Conservation (phyloP, 2,797 vertebrate genomes). For the Nyctibius grandis region DNA sequence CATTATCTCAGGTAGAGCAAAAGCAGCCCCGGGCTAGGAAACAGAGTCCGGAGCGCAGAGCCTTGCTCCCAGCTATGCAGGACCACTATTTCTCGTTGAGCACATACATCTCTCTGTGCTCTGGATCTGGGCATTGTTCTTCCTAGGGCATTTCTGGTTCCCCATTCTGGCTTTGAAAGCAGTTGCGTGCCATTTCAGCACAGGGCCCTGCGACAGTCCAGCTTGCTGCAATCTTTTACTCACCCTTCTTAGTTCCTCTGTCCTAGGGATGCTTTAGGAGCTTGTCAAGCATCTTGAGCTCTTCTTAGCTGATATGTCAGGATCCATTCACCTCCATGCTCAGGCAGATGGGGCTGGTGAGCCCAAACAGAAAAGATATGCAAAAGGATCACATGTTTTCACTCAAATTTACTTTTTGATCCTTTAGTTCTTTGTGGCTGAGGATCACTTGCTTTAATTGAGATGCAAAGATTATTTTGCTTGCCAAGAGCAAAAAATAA, state of each 20-base stretch:
- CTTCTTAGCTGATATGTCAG: background rate
- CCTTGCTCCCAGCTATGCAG: background rate
- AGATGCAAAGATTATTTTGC: background rate
- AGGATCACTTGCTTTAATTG: background rate
- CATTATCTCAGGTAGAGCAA: background rate
- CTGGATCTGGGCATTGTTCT: background rate
- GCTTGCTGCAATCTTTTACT: background rate
- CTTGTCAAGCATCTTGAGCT: background rate
- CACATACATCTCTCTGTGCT: rapidly evolving
- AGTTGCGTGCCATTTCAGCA: background rate
- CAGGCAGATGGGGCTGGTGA: background rate
- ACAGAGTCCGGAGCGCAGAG: background rate
- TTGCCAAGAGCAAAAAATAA: background rate
- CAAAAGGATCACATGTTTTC: background rate
- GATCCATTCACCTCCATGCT: background rate
- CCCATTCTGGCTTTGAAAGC: background rate
- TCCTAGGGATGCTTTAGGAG: background rate
- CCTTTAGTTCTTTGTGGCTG: background rate
- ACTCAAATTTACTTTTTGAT: background rate
- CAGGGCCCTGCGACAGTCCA: background rate
- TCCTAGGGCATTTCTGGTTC: background rate
- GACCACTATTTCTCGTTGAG: rapidly evolving
- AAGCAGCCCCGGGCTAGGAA: background rate
- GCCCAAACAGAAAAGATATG: background rate
- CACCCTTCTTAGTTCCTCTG: background rate